Evolutionary conservation across 2,888 invertebrate species (phyloP), one percentile per base, ranked within the genome.

Genomic region (Bhutanitis thaidina): DNA sequence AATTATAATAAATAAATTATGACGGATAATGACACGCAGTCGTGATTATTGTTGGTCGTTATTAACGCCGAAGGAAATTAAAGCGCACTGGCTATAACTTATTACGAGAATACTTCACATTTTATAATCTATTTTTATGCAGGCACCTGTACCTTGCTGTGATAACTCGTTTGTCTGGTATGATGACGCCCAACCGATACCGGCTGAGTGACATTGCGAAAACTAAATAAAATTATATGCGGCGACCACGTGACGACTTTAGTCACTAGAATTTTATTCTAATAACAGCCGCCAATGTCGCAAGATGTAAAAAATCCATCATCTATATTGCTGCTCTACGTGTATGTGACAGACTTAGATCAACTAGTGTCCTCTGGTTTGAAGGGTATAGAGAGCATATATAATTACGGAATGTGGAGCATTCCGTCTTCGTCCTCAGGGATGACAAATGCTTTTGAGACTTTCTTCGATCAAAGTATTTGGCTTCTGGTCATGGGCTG

Each of bases 81-180:
- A 78, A 74, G 69, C 65, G 58, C 65, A 65, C 67, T 65, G 61
- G 62, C 66, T 61, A 62, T 61, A 60, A 54, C 60, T 67, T 74
- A 80, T 78, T 75, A 74, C 61, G 60, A 56, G 30, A 32, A 34
- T 27, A 39, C 29, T 65, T 66, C 67, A 67, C 62, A 71, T 67
- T 66, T 20, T 70, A 65, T 65, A 63, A 64, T 70, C 71, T 78
- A 80, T 79, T 80, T 78, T 71, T 62, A 67, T 70, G 55, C 49
- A 54, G 53, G 61, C 85, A 82, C 74, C 80, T 81, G 80, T 64
- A 67, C 29, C 29, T 43, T 15, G 51, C 49, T 49, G 64, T 69
- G 68, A 71, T 72, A 75, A 82, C 81, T 68, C 53, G 82, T 79
- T 74, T 56, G 57, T 60, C 76, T 61, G 61, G 76, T 69, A 66